Conservation (phyloP, 2,113 vertebrate species). For the Sialia sialis region DNA sequence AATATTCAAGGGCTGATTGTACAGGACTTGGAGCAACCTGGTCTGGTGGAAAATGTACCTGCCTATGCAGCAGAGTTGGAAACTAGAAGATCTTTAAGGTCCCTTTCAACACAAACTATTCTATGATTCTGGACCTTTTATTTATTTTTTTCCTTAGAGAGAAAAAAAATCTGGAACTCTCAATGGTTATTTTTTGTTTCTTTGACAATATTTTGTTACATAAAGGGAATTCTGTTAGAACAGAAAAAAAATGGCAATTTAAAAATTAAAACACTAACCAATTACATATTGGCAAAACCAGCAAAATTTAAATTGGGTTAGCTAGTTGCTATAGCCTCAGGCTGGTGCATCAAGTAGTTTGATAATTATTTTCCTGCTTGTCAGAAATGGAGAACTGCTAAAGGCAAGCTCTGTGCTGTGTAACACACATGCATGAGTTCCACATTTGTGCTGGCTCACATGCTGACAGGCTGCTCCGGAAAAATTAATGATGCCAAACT, state of each 20-base stretch:
- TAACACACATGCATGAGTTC: background rate
- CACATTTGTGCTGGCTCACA: background rate
- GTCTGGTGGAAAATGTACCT: background rate
- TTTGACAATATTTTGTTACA: background rate
- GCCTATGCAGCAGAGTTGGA: rapidly evolving
- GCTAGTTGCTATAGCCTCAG: background rate
- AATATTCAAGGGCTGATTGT: background rate
- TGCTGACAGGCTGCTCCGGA: background rate
- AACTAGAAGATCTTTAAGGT: background rate
- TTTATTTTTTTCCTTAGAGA: background rate
- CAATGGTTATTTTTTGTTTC: background rate
- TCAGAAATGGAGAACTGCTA: background rate
- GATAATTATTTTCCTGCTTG: conserved; percentile 21
- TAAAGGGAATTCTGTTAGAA: background rate
- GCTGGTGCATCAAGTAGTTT: conserved; percentile 1
- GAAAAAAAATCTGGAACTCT: background rate
- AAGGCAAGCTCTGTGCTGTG: background rate
- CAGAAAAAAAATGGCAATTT: background rate
- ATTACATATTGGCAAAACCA: background rate
- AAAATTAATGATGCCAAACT: background rate
- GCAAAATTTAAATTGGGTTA: background rate
- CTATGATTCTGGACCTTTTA: background rate
- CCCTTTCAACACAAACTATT: background rate
- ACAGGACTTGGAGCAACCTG: background rate
- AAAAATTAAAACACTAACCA: background rate